Base-by-base conservation (phyloP, 2,113 vertebrate species). In the Brachyhypopomus gauderio region DNA sequence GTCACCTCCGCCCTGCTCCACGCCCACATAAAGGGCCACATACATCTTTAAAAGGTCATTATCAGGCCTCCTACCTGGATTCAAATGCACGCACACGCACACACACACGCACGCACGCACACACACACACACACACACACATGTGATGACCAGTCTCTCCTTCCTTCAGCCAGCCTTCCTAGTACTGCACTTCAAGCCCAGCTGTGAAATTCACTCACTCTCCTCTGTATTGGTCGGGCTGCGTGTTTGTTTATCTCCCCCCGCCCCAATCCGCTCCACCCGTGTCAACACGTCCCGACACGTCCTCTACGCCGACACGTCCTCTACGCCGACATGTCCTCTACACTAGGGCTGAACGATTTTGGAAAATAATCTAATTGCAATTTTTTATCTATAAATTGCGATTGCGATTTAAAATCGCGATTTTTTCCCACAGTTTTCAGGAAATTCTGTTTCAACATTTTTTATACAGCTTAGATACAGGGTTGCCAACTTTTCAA, bases 31-130 rank as follows among this genome's bases (percentile, higher is more conserved):
- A 82, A 76, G 76, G 6, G 36, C 34, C 71, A 79, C 71, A 82
- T 17, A 22, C 45, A 52, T 69, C 76, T 74, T 77, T 82, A 75
- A 81, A 84, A 48, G 22, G 27, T 20, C 45, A 75, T 82, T 66
- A 75, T 71, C 56, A 79, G 76, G 55, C 75, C n/a, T n/a, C n/a
- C n/a, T n/a, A n/a, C n/a, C 80, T 70, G 71, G 12, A 67, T 12
- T 25, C 60, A 78, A 34, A 78, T 19, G 55, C 41, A 67, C 59
- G 73, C 41, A 56, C 27, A 80, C 55, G 62, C 3, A 59, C 52
- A 22, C 69, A 77, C 38, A 34, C 66, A 58, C 27, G 27, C n/a
- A 41, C 74, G 64, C 59, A 64, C 38, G 20, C 72, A 74, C 52
- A 74, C 70, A 72, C 71, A 73, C 71, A 73, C 71, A 60, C 52